Conservation (phyloP, 2,113 vertebrate species). For the Actenoides lindsayi region DNA sequence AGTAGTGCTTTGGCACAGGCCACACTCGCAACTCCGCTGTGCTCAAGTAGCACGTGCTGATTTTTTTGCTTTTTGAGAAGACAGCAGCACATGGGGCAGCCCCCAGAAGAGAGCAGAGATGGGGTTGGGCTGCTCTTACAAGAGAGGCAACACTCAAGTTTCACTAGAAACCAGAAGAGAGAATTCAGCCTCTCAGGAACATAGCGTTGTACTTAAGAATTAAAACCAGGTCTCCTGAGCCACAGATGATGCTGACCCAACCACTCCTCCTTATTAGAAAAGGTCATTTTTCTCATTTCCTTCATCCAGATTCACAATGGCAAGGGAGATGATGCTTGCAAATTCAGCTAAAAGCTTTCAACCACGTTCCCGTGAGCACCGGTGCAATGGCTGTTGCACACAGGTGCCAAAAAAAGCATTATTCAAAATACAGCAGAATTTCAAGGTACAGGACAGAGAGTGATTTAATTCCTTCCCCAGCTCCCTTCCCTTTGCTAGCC, state of each 20-base stretch:
- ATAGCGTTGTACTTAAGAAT: not conserved
- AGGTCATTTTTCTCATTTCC: not conserved
- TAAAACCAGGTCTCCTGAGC: not conserved
- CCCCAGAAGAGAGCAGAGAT: not conserved
- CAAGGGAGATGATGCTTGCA: not conserved
- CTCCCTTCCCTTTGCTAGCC: not conserved
- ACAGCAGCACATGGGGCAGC: not conserved
- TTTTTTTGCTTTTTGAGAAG: not conserved
- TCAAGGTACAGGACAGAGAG: not conserved
- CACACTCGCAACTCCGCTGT: not conserved
- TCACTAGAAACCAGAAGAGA: not conserved
- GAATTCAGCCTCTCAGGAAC: not conserved
- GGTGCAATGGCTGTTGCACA: not conserved
- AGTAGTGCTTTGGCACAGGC: not conserved
- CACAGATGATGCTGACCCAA: not conserved
- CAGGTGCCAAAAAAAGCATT: not conserved
- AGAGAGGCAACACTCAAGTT: not conserved
- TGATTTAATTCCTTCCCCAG: not conserved
- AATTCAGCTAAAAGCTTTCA: conserved; percentile 27
- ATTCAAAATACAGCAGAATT: not conserved
- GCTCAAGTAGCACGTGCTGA: not conserved
- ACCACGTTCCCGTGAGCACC: not conserved
- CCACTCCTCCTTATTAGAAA: not conserved
- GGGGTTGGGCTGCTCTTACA: not conserved
- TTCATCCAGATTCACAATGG: not conserved